Evolutionary conservation across 2,113 vertebrate species (phyloP).

Genomic region (Dicaeum eximium): DNA sequence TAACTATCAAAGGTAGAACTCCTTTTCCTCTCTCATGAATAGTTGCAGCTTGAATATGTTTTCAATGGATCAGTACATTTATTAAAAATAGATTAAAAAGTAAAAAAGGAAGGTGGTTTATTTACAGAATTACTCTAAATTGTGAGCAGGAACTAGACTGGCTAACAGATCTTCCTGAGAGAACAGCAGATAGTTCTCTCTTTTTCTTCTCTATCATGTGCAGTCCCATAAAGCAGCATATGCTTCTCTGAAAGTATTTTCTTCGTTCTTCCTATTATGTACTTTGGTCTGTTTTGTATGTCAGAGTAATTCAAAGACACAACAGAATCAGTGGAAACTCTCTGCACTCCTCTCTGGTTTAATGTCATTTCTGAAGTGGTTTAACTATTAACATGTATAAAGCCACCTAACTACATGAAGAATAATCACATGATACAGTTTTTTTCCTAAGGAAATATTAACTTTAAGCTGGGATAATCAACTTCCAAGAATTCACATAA

Average conservation of each 20-base stretch:
- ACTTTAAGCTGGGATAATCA: slow-evolving; percentile 66
- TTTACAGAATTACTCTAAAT: not conserved
- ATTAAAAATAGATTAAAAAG: not conserved
- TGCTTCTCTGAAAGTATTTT: not conserved
- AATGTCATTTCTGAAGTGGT: not conserved
- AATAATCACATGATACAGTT: slow-evolving; percentile 45
- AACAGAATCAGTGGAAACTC: not conserved
- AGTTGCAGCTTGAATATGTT: not conserved
- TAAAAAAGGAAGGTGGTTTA: not conserved
- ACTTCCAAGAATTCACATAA: slow-evolving; percentile 73
- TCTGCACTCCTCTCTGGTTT: not conserved
- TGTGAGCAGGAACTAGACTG: not conserved
- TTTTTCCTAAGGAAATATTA: slow-evolving; percentile 70
- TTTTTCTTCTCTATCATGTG: not conserved
- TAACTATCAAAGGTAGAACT: not conserved
- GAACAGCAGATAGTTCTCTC: not conserved
- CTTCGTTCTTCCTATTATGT: not conserved
- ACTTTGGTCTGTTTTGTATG: not conserved
- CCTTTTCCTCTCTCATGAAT: not conserved
- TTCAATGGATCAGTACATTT: not conserved
- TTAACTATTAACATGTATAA: slow-evolving; percentile 47
- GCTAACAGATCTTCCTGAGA: not conserved
- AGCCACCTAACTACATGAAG: not conserved
- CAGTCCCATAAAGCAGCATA: not conserved
- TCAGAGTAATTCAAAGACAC: not conserved